These are phyloP conservation scores for Gonatopus flavifemur DNA, from an alignment of 1,140 invertebrate genomes.

Conservation along the genomic window DNA sequence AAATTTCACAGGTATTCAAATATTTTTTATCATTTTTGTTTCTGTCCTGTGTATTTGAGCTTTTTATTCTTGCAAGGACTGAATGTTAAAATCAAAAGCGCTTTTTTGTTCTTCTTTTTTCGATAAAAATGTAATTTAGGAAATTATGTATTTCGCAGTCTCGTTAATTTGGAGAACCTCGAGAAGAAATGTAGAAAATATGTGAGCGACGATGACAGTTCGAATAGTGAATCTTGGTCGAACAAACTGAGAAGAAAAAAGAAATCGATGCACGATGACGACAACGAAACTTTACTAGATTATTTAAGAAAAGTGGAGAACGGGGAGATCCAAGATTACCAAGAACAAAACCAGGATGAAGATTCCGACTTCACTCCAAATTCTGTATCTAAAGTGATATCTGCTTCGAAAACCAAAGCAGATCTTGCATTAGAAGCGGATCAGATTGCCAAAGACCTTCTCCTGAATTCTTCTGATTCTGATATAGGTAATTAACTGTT, in stretches of 20 bases:
- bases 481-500: conserved; percentile 33
- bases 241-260: conserved; percentile 24
- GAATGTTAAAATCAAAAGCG: background rate
- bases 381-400: conserved; percentile 10
- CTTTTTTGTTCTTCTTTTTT: conserved; percentile 1
- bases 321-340: conserved; percentile 5
- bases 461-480: conserved; percentile 41
- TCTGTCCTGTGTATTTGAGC: too few relatives aligned
- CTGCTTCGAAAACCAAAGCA: conserved; percentile 14
- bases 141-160: conserved; percentile 26
- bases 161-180: conserved; percentile 27
- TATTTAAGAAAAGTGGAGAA: conserved; percentile 35
- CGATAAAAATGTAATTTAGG: conserved; percentile 4
- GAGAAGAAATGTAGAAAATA: conserved; percentile 19
- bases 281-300: conserved; percentile 37
- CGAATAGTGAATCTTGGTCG: too few relatives aligned
- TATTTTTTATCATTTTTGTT: conserved; percentile 1
- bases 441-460: conserved; percentile 29
- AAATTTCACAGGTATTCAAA: conserved; percentile 39
- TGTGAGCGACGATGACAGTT: too few relatives aligned
- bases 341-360: conserved; percentile 13
- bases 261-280: conserved; percentile 18
- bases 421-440: conserved; percentile 35
- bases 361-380: conserved; percentile 11
- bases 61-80: background rate